These are phyloP conservation scores for Trichechus manatus DNA, from an alignment of 2,113 vertebrate genomes.

Conservation along the genomic window DNA sequence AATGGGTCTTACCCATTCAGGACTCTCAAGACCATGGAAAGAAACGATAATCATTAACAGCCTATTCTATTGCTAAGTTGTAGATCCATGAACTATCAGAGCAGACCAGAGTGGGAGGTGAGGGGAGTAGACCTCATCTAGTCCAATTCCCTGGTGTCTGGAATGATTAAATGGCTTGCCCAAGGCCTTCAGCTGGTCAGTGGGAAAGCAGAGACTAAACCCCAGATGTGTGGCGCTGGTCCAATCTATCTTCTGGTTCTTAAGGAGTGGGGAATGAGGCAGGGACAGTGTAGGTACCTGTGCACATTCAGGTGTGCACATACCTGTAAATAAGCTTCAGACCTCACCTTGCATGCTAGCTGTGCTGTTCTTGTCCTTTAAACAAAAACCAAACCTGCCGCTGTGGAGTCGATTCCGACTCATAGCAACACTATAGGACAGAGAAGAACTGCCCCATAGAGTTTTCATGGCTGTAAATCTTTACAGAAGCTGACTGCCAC, in stretches of 20 bases:
- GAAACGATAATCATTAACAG: background rate
- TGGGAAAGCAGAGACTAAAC: background rate
- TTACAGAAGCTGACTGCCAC: no score
- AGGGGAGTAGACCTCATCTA: background rate
- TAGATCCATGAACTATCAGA: background rate
- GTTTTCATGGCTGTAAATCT: no score
- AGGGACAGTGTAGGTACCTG: rapidly evolving
- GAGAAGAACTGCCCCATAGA: no score
- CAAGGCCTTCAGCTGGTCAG: background rate
- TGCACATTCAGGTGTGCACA: no score
- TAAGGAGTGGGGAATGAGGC: background rate
- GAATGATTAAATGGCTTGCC: background rate
- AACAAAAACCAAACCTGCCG: no score
- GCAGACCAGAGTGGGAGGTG: rapidly evolving
- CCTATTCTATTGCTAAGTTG: background rate
- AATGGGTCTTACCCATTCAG: background rate
- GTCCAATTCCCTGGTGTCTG: background rate
- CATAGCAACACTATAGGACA: no score
- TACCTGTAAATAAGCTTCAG: background rate
- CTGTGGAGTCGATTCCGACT: no score
- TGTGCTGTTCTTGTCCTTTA: background rate
- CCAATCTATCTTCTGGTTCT: background rate
- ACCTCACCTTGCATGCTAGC: background rate
- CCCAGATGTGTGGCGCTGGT: background rate
- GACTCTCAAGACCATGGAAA: background rate